These are phyloP conservation scores for Rhipidura dahli DNA, from an alignment of 2,113 vertebrate species.

Conservation along the genomic window DNA sequence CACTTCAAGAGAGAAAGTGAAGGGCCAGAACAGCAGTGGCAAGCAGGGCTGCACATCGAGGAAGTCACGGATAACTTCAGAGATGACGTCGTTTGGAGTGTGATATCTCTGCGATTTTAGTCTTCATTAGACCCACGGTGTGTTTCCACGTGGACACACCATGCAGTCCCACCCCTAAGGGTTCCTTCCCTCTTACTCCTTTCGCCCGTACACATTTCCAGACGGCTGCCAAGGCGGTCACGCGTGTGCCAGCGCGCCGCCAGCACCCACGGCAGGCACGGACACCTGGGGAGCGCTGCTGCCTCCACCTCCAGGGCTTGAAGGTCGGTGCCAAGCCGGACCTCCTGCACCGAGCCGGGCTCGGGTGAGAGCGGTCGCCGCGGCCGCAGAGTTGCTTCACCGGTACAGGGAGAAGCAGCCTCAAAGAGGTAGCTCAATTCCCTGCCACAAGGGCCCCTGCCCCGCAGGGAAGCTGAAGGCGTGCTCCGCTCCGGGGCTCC, in stretches of 20 bases:
- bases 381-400: not conserved
- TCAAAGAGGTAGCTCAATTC: not conserved
- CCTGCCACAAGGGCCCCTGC: not conserved
- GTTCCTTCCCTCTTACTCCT: too few relatives aligned
- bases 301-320: accelerated
- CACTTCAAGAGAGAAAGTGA: accelerated
- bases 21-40: accelerated
- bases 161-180: accelerated
- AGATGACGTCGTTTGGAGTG: accelerated
- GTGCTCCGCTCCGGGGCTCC: not conserved
- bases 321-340: not conserved
- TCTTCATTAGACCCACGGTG: accelerated
- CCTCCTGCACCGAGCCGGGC: not conserved
- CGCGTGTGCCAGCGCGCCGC: not conserved
- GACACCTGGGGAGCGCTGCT: not conserved
- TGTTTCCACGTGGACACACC: accelerated
- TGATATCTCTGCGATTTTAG: not conserved
- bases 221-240: accelerated
- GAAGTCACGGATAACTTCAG: accelerated
- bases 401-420: not conserved
- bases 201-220: accelerated
- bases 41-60: not conserved
- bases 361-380: not conserved
- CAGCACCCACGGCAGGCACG: not conserved
- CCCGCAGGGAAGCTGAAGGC: not conserved